Evolutionary conservation across 2,113 vertebrate species (phyloP).

Genomic region (Shinisaurus crocodilurus): DNA sequence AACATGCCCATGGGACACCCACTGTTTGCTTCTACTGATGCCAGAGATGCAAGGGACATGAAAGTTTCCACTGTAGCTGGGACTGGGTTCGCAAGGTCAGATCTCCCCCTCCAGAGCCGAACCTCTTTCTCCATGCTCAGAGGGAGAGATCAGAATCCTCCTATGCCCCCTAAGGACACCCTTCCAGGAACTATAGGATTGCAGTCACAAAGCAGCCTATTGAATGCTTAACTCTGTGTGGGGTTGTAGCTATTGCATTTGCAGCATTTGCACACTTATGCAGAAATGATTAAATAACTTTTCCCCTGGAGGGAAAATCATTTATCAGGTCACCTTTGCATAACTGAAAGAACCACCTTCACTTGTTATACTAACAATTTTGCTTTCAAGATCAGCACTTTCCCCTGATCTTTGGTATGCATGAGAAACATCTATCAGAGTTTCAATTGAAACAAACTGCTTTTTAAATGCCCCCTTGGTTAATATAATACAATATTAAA

Average conservation of each 20-base stretch:
- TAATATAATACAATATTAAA: neutral
- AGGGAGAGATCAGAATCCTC: neutral
- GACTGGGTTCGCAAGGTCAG: too few relatives aligned
- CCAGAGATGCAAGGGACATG: too few relatives aligned
- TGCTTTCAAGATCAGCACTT: neutral
- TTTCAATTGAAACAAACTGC: neutral
- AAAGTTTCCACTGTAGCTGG: too few relatives aligned
- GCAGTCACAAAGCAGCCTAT: neutral
- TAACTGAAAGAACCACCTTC: neutral
- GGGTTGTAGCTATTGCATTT: neutral
- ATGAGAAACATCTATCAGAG: neutral
- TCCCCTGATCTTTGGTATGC: neutral
- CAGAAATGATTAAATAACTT: neutral
- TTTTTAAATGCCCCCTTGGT: neutral
- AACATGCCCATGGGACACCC: too few relatives aligned
- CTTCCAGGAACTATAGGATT: neutral
- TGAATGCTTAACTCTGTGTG: neutral
- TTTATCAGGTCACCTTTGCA: neutral
- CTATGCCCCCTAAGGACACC: neutral
- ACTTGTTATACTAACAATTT: neutral
- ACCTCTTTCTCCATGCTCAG: too few relatives aligned
- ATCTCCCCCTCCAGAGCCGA: too few relatives aligned
- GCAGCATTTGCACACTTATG: neutral
- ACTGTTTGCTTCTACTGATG: too few relatives aligned
- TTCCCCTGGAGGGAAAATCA: neutral